Percentiles rank a stretch among this genome's conserved stretches.
These are phyloP conservation scores for Leuctra nigra DNA, from an alignment of 2,888 invertebrate genomes.

Conservation along the genomic window DNA sequence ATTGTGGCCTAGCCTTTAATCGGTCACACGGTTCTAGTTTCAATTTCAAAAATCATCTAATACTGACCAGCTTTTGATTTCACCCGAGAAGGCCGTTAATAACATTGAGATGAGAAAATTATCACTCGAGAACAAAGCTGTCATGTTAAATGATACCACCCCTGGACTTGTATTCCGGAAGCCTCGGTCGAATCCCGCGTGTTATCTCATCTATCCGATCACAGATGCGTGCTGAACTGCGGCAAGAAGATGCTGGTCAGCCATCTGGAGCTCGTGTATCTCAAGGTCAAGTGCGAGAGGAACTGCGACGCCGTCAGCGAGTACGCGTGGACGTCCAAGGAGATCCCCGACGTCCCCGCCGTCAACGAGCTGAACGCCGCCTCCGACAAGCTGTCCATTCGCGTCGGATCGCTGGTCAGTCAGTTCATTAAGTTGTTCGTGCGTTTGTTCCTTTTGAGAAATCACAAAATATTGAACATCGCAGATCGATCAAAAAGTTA, in stretches of 20 bases:
- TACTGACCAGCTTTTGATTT: no score
- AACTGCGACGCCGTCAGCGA: background rate
- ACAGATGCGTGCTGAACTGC: constrained; percentile 21
- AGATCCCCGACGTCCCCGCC: background rate
- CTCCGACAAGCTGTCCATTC: constrained; percentile 7
- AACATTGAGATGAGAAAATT: no score
- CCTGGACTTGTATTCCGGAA: no score
- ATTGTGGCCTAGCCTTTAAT: no score
- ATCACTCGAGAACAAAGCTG: no score
- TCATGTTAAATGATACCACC: no score
- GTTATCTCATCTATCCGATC: no score
- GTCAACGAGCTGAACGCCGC: background rate
- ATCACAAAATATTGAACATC: background rate
- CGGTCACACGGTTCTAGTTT: no score
- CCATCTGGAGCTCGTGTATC: constrained; percentile 10
- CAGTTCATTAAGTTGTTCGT: background rate
- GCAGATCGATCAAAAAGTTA: no score
- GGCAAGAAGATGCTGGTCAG: background rate
- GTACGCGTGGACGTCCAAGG: background rate
- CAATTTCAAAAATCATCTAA: no score
- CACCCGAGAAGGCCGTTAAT: no score
- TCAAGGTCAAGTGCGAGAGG: constrained; percentile 6
- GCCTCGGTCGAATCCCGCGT: no score
- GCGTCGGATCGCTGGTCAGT: background rate
- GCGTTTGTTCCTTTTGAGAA: background rate